phyloP scores from a whole-genome alignment of 2,797 vertebrate species.

The Anabacerthia variegaticeps region DNA sequence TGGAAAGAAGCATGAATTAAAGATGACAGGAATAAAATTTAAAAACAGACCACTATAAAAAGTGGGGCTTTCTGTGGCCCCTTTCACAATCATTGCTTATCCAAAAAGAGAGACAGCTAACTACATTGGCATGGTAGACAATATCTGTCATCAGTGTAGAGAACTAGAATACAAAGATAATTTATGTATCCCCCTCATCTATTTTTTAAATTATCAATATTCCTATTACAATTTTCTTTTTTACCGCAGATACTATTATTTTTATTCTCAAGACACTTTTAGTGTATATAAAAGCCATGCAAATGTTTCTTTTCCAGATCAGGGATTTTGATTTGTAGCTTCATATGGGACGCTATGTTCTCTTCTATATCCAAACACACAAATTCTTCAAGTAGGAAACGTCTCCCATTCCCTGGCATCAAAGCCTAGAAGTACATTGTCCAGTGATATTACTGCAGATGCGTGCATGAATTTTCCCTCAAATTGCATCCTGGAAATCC shows the following conservation, averaged over 20 bases:
- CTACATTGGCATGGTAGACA: background rate
- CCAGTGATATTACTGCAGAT: background rate
- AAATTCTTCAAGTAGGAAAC: background rate
- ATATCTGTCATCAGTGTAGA: background rate
- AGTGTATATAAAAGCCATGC: background rate
- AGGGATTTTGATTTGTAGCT: background rate
- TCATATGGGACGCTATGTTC: background rate
- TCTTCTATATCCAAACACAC: background rate
- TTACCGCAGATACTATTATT: background rate
- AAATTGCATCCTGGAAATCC: background rate
- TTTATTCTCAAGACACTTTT: background rate
- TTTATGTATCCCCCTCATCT: background rate
- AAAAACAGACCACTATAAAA: constrained; percentile 16
- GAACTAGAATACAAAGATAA: background rate
- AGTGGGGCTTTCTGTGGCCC: background rate
- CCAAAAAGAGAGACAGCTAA: background rate
- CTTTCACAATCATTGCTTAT: background rate
- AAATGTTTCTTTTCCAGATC: background rate
- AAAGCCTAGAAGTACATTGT: background rate
- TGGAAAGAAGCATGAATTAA: constrained; percentile 23
- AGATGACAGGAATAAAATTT: constrained; percentile 22
- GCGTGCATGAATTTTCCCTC: background rate
- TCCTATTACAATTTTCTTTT: background rate
- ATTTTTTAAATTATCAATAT: constrained; percentile 20
- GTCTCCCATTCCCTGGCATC: background rate